These are phyloP conservation scores for Dasyurus viverrinus DNA, from an alignment of 2,113 vertebrate genomes.

Conservation along the genomic window DNA sequence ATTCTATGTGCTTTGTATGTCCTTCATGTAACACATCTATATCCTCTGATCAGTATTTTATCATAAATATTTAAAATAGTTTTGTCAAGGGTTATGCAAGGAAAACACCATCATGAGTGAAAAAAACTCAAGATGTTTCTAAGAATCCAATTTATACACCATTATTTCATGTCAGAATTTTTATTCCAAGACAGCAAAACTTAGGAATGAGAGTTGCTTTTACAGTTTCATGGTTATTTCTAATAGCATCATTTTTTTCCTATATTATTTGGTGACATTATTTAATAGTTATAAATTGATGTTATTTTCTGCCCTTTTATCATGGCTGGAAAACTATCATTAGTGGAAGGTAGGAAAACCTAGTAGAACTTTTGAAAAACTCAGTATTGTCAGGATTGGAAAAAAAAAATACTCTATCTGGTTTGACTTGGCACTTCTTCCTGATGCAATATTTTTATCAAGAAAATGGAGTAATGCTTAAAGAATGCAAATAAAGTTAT, in stretches of 20 bases:
- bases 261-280: background rate
- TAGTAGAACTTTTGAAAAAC: background rate
- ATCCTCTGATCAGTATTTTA: background rate
- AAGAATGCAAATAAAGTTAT: slow-evolving; percentile 6
- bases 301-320: background rate
- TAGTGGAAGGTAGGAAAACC: background rate
- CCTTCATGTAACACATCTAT: background rate
- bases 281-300: background rate
- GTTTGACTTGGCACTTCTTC: background rate
- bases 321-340: background rate
- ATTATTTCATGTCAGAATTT: background rate
- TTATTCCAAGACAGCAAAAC: background rate
- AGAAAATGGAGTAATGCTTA: background rate
- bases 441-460: slow-evolving; percentile 25
- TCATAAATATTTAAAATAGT: background rate
- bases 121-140: background rate
- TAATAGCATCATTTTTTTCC: background rate
- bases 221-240: background rate
- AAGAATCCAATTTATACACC: background rate
- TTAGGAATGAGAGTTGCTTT: background rate
- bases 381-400: background rate
- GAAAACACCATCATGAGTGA: background rate
- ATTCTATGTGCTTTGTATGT: background rate
- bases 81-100: background rate
- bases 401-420: slow-evolving; percentile 22